A percentile compares a stretch with the other conserved stretches of the same genome.
phyloP scores from a whole-genome alignment of 2,113 vertebrate genomes.

The Madoqua kirkii region DNA sequence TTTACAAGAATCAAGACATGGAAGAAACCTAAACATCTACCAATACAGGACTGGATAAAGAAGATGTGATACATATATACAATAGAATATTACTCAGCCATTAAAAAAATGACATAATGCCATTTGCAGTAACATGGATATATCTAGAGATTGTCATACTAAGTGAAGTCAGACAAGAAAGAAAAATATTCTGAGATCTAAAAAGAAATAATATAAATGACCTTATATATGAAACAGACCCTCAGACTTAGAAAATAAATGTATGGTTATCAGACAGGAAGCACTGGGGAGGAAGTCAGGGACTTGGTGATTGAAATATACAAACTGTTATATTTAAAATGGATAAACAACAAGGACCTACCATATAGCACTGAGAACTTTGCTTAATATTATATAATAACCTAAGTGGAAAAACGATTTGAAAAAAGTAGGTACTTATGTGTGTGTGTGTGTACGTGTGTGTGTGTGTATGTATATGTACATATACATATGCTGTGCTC shows the following conservation, averaged over 20 bases:
- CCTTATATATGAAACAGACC: background rate
- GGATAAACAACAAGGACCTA: background rate
- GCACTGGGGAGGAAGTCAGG: background rate
- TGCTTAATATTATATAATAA: background rate
- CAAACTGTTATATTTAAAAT: background rate
- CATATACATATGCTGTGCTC: background rate
- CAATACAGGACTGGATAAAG: background rate
- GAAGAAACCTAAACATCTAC: background rate
- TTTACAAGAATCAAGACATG: background rate
- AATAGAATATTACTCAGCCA: background rate
- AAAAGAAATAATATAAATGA: background rate
- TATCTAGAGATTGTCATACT: background rate
- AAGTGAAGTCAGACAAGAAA: background rate
- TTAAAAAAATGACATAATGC: background rate
- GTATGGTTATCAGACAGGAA: background rate
- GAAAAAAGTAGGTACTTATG: accelerated
- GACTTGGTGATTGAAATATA: background rate
- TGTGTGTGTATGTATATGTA: no score
- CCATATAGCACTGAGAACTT: background rate
- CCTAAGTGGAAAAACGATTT: background rate
- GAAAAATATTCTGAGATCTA: background rate
- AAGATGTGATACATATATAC: background rate
- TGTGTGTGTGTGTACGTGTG: background rate
- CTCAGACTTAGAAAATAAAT: background rate
- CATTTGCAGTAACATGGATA: background rate